These are phyloP conservation scores for Spodoptera litura DNA, from an alignment of 1,140 invertebrate species.

Conservation along the genomic window DNA sequence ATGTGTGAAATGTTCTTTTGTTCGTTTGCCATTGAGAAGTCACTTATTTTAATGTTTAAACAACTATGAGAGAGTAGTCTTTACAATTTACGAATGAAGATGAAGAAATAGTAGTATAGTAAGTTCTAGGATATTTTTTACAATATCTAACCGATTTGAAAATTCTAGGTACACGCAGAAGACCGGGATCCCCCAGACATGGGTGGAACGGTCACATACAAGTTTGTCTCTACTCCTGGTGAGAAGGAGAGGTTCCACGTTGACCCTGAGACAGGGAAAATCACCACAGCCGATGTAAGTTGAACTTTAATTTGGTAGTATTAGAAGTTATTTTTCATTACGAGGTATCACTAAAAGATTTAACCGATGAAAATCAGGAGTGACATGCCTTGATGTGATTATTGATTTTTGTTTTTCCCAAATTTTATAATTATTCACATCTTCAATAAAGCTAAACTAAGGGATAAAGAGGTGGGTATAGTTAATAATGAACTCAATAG, in stretches of 20 bases:
- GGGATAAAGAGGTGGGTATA: slow-evolving; percentile 48
- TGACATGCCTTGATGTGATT: too few relatives aligned
- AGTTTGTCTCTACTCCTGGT: slow-evolving; percentile 91
- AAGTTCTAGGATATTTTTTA: too few relatives aligned
- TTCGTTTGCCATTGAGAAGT: too few relatives aligned
- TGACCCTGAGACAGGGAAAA: slow-evolving; percentile 90
- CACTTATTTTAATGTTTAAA: too few relatives aligned
- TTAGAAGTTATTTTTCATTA: neutral
- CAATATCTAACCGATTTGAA: neutral
- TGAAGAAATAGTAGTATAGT: too few relatives aligned
- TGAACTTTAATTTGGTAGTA: slow-evolving; percentile 41
- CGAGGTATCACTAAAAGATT: too few relatives aligned
- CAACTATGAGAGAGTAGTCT: too few relatives aligned
- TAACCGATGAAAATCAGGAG: too few relatives aligned
- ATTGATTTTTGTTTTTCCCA: too few relatives aligned
- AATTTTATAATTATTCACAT: too few relatives aligned
- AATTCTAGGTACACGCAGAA: slow-evolving; percentile 79
- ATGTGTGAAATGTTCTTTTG: slow-evolving; percentile 8
- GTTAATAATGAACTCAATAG: neutral
- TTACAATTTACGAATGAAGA: too few relatives aligned
- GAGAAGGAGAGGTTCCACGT: slow-evolving; percentile 93
- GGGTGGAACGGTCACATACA: slow-evolving; percentile 93
- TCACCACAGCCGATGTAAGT: slow-evolving; percentile 90
- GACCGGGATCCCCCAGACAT: slow-evolving; percentile 89
- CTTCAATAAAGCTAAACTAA: neutral